Evolutionary conservation across 1,140 invertebrate genomes (phyloP), one percentile per base, ranked within the genome.

Genomic region (Pogonus chalceus): DNA sequence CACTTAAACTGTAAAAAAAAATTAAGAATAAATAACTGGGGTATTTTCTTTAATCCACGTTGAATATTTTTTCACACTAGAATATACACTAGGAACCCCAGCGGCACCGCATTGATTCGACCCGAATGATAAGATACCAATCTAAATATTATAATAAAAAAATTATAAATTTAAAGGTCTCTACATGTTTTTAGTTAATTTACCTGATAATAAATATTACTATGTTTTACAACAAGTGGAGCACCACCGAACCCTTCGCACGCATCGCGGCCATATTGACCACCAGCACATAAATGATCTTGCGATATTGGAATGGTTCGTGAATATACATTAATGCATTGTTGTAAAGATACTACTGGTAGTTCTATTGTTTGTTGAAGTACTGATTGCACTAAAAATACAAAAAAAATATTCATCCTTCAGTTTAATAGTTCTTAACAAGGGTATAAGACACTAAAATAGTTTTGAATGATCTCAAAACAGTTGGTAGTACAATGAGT

Each of bases 41-140:
- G 77, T 79, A 62, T 84, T 84, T 55, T 82, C 79, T 20, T 77
- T 72, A 52, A 85, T 84, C 82, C 82, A 85, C 20, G 75, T 72
- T 35, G 77, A 66, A 56, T 84, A 84, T 58, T 82, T 78, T 18
- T 78, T 79, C n/a, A 84, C 72, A 49, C 79, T 81, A 0, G 81
- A 82, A 60, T 84, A 84, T 1, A 84, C 82, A 58, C 81, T 84
- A 18, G 82, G 82, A 0, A 84, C 73, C 0, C 80, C 81, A 24
- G 76, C 69, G 7, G 75, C 78, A 20, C 83, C 83, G 62, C 83
- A 85, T 63, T 82, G 82, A 58, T 84, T 81, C 1, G 82, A 83
- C 1, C 83, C 82, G 60, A 84, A 85, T 0, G 82, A 84, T 51
- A 84, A 75, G 23, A 84, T 83, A n/a, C 82, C 83, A 48, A 83